Percentiles rank a stretch among this genome's conserved stretches.
Conservation (phyloP, 2,888 invertebrate species). For the Folsomia manolachei region DNA sequence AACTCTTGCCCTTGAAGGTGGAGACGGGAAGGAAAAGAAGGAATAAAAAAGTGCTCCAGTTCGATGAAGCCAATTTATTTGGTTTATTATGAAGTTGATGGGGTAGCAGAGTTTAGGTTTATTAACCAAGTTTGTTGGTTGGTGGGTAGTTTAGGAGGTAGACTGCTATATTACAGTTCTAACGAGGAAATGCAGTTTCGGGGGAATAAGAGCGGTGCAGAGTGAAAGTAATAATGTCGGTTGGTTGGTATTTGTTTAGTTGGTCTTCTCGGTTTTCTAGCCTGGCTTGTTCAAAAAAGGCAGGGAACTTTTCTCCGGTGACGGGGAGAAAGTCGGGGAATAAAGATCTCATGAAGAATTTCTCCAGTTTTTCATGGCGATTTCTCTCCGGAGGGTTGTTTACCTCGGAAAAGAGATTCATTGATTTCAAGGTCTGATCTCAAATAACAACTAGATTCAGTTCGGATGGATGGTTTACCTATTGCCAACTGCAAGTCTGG, state of each 20-base stretch:
- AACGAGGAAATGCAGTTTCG: background rate
- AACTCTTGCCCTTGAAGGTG: no score
- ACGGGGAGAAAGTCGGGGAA: background rate
- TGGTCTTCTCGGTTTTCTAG: background rate
- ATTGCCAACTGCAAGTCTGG: background rate
- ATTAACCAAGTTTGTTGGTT: background rate
- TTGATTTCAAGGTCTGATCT: slow-evolving; percentile 42
- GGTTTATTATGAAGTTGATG: background rate
- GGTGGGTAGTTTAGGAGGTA: no score
- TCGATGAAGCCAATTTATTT: background rate
- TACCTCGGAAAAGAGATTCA: slow-evolving; percentile 41
- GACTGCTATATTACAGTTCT: background rate
- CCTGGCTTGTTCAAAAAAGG: background rate
- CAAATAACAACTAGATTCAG: background rate
- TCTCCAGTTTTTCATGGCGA: background rate
- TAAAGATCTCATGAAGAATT: slow-evolving; percentile 15
- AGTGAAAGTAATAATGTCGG: background rate
- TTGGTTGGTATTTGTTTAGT: background rate
- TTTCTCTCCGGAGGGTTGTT: slow-evolving; percentile 42
- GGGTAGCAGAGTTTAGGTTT: background rate
- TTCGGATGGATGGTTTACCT: background rate
- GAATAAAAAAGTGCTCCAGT: background rate
- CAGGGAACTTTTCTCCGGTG: background rate
- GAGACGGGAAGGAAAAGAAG: background rate
- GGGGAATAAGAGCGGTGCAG: background rate